phyloP scores from a whole-genome alignment of 1,140 invertebrate species.

The Heterodera schachtii region DNA sequence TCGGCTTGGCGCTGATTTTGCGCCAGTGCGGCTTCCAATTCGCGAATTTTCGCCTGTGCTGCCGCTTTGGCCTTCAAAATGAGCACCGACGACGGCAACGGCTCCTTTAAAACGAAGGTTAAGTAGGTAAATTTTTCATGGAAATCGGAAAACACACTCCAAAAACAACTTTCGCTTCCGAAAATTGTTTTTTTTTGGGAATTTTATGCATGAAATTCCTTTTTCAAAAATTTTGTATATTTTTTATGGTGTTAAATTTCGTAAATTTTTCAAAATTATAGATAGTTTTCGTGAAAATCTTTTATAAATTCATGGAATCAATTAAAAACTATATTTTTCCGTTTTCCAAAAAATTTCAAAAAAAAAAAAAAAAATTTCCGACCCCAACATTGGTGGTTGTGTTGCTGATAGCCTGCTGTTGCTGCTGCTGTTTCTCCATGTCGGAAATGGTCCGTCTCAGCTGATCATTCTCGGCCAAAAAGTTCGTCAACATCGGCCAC shows the following conservation, averaged over 20 bases:
- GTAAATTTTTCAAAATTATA: too few relatives aligned
- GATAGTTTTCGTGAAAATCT: too few relatives aligned
- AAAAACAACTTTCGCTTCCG: too few relatives aligned
- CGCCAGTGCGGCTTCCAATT: conserved; percentile 49
- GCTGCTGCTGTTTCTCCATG: conserved; percentile 40
- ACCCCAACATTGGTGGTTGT: conserved; percentile 21
- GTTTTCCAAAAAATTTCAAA: not conserved
- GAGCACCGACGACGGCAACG: conserved; percentile 14
- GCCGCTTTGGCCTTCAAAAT: conserved; percentile 56
- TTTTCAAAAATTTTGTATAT: too few relatives aligned
- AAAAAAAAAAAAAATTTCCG: conserved; percentile 17
- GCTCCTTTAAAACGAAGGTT: conserved; percentile 4
- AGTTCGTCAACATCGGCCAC: conserved; percentile 47
- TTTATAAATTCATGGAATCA: too few relatives aligned
- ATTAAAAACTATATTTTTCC: too few relatives aligned
- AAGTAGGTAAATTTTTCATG: too few relatives aligned
- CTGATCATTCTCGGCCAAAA: conserved; percentile 53
- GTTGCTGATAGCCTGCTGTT: conserved; percentile 10
- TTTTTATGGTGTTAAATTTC: too few relatives aligned
- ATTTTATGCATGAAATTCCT: too few relatives aligned
- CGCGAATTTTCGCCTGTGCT: conserved; percentile 57
- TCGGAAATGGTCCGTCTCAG: conserved; percentile 50
- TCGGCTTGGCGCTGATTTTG: conserved; percentile 22
- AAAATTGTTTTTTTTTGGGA: too few relatives aligned
- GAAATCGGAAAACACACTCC: too few relatives aligned